A percentile compares a stretch with the other conserved stretches of the same genome.
phyloP scores from a whole-genome alignment of 2,113 vertebrate genomes.

The Heliornis fulica region DNA sequence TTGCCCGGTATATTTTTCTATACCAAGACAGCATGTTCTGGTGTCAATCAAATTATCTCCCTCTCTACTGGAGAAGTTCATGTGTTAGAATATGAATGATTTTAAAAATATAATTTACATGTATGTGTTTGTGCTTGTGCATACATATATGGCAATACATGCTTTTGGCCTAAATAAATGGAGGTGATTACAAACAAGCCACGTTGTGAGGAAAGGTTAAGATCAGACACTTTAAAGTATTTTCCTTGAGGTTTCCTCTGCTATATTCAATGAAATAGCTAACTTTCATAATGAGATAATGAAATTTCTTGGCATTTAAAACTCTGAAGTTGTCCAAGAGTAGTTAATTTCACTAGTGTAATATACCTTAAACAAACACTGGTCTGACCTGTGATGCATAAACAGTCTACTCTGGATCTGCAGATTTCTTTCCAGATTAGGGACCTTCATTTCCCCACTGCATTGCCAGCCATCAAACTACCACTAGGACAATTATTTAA shows the following conservation, averaged over 20 bases:
- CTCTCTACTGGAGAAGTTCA: neutral
- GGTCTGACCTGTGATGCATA: neutral
- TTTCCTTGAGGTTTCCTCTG: neutral
- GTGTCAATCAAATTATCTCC: neutral
- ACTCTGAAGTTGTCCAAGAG: neutral
- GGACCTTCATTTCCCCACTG: neutral
- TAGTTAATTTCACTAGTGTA: neutral
- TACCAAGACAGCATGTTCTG: neutral
- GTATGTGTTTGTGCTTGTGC: neutral
- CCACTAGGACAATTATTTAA: neutral
- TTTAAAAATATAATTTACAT: neutral
- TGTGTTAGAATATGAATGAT: neutral
- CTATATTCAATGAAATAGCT: neutral
- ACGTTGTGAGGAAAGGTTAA: neutral
- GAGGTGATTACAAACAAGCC: neutral
- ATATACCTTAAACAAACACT: neutral
- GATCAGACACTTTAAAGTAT: neutral
- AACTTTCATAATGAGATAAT: neutral
- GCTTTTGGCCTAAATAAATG: neutral
- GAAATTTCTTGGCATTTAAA: neutral
- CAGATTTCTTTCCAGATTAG: neutral
- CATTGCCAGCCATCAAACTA: neutral
- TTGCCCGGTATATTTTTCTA: neutral
- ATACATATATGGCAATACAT: neutral
- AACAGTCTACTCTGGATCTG: neutral